A percentile compares a stretch with the other conserved stretches of the same genome.
Conservation (phyloP, 2,797 vertebrate genomes). For the Limnodromus scolopaceus region DNA sequence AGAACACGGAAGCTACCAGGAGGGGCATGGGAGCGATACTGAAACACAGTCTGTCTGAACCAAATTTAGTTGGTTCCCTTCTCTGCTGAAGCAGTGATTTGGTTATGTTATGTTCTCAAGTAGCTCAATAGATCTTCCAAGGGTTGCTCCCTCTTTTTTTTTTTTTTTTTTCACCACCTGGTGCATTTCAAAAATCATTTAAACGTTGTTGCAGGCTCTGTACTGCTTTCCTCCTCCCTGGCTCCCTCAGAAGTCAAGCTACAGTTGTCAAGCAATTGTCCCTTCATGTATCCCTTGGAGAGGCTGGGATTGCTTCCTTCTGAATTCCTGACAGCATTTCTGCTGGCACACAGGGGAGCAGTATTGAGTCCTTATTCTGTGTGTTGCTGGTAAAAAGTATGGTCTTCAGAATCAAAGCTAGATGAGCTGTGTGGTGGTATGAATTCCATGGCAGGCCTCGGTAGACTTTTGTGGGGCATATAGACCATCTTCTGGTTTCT, state of each 20-base stretch:
- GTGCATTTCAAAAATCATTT: background rate
- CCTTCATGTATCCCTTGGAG: background rate
- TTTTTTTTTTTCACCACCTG: background rate
- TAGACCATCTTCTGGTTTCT: background rate
- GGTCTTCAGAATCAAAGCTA: background rate
- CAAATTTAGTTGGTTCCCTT: slow-evolving; percentile 26
- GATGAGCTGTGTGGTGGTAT: background rate
- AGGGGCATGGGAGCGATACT: background rate
- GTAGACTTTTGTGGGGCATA: background rate
- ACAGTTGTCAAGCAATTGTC: background rate
- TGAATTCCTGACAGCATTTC: background rate
- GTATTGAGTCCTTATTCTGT: background rate
- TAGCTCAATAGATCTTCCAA: background rate
- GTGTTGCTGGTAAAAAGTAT: background rate
- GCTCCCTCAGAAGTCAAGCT: background rate
- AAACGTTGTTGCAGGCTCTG: background rate
- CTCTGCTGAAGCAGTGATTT: background rate
- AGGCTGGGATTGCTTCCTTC: background rate
- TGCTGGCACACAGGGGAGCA: background rate
- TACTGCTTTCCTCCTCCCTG: background rate
- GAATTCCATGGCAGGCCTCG: background rate
- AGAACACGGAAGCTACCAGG: slow-evolving; percentile 21
- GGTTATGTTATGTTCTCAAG: background rate
- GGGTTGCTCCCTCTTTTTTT: background rate
- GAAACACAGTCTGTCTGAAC: slow-evolving; percentile 41